phyloP scores from a whole-genome alignment of 2,888 invertebrate genomes.

The Axea sp. region DNA sequence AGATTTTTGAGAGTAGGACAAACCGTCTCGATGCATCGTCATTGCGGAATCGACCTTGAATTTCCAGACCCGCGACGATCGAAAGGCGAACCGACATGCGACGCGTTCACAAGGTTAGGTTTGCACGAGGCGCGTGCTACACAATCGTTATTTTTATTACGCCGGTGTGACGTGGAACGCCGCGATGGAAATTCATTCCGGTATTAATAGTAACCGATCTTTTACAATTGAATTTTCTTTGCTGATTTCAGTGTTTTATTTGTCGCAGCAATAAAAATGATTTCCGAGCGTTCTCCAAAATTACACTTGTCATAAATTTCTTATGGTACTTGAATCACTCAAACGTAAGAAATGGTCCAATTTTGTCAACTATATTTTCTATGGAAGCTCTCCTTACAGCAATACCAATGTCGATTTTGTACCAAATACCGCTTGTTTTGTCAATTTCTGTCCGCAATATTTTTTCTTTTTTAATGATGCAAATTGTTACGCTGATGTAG shows the following conservation, averaged over 20 bases:
- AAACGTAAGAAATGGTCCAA: no score
- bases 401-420: no score
- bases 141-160: slow-evolving; percentile 62
- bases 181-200: slow-evolving; percentile 51
- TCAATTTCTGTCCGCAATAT: no score
- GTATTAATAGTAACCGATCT: slow-evolving; percentile 40
- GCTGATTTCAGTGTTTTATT: background rate
- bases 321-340: no score
- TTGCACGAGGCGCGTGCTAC: slow-evolving; percentile 60
- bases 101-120: slow-evolving; percentile 57
- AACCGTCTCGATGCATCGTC: slow-evolving; percentile 51
- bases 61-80: slow-evolving; percentile 71
- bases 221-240: slow-evolving; percentile 2
- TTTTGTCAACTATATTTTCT: no score
- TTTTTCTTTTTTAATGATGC: no score
- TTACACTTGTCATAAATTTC: no score
- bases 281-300: no score
- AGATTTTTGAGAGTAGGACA: slow-evolving; percentile 45
- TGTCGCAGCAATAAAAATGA: no score
- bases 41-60: slow-evolving; percentile 68
- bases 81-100: slow-evolving; percentile 67
- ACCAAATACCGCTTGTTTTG: no score
- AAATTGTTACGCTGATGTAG: no score
- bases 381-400: no score
- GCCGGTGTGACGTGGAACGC: slow-evolving; percentile 50